Evolutionary conservation across 2,797 vertebrate species (phyloP), one percentile per base, ranked within the genome.

Genomic region (Argyrosomus regius): DNA sequence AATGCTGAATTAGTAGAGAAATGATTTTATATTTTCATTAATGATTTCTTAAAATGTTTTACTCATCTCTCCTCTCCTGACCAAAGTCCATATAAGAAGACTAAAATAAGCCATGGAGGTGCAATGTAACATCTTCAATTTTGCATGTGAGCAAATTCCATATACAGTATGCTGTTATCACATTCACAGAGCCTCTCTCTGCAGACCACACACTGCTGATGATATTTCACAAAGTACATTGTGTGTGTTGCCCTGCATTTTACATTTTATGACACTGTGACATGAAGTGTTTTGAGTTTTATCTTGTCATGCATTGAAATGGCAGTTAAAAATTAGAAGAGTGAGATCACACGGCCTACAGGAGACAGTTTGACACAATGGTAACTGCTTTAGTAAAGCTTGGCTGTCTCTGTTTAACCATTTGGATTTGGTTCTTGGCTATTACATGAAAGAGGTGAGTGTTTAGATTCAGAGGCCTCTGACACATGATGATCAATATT

Each of bases 241-340:
- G 22, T 61, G 70, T 71, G 72, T 77, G 59, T 18, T 5, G 28
- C 13, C 11, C 39, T 69, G 50, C 18, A 43, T 31, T 91, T 90
- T 87, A 87, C 87, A 91, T 90, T 84, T 93, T 85, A 88, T 82
- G 18, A 14, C 63, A 3, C 54, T 22, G 20, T 0, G 22, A 64
- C 41, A 17, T 72, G 1, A 31, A 78, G 48, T 10, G 20, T 46
- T 72, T 83, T 78, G 20, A 61, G 8, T 76, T 74, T 84, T 87
- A 90, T 89, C 77, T 72, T 22, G 1, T 10, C 1, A 6, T 10
- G 2, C 17, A 62, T 72, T 83, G 83, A 24, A 56, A 22, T 68
- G n/a, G 11, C 70, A 75, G 89, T 86, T 80, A 85, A 88, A 85
- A 28, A 39, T 89, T 76, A 35, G 3, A 77, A 5, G 54, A 54